Base-by-base conservation (phyloP, 2,888 invertebrate species). In the Oscheius sp. region DNA sequence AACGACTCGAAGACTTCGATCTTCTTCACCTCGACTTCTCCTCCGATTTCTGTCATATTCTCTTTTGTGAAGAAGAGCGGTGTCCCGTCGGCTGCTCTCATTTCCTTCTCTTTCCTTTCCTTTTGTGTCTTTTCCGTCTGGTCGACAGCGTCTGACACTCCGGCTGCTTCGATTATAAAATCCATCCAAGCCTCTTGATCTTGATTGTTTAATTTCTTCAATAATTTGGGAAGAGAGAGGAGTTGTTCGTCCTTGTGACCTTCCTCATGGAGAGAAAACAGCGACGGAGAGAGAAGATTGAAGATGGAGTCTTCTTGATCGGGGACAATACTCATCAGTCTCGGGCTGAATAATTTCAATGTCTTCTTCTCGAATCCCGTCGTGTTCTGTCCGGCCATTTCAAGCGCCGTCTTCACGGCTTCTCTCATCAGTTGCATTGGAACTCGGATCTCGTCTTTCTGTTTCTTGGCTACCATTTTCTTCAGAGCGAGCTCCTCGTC, bases 101-200 rank as follows among this genome's bases (percentile, higher is more conserved):
- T 64, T 55, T 79, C 78, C 53, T 76, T 53, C 0, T 79, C 77
- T 25, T 64, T 72, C 41, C 75, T 75, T 21, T 70, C 69, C 29
- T 71, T 43, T 64, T 73, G 72, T 7, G 56, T 41, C 23, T 66
- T 56, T 35, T 81, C 79, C 23, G 75, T 72, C 61, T 69, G 73
- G 13, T 78, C 73, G 2, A 82, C 73, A 1, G 71, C 29, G 46
- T 80, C 81, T 21, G 72, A 64, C 21, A 83, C 79, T 66, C 80
- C 83, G 68, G 74, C 69, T 2, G 87, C 84, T 59, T 87, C 87
- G 64, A 87, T 80, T 27, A 87, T 83, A 68, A 87, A 85, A 72
- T 87, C 86, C 74, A 87, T 71, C 87, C 87, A 87, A 9, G 81
- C 82, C 27, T 86, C 84, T 72, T 87, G 86, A 52, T 84, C 85